Evolutionary conservation across 2,797 vertebrate species (phyloP).

Genomic region (Cyclura pinguis): DNA sequence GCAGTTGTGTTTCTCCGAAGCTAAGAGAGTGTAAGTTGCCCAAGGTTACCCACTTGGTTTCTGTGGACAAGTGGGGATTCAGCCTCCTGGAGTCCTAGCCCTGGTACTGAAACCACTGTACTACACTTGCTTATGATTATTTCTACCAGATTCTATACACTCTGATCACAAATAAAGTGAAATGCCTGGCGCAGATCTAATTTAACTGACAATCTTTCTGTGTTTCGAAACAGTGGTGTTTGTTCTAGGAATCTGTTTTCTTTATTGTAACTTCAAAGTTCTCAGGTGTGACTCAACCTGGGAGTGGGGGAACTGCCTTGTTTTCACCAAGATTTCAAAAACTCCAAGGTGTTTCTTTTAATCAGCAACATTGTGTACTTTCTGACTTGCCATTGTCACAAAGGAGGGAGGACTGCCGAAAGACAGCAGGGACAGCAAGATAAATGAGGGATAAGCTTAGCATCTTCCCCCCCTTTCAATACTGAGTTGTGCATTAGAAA

Average conservation of each 20-base stretch:
- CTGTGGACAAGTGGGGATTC: too few relatives aligned
- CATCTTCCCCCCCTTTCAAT: conserved; percentile 44
- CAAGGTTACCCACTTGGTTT: too few relatives aligned
- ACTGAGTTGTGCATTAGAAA: conserved; percentile 40
- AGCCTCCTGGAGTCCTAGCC: too few relatives aligned
- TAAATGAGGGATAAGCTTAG: conserved; percentile 51
- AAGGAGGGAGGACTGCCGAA: not conserved
- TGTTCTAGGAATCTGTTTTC: not conserved
- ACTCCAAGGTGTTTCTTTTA: conserved; percentile 2
- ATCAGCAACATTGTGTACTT: conserved; percentile 8
- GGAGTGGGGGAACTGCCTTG: not conserved
- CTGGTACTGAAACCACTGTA: too few relatives aligned
- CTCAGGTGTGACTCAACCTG: conserved; percentile 1
- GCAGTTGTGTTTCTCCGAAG: too few relatives aligned
- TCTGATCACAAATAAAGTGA: not conserved
- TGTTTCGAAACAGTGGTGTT: not conserved
- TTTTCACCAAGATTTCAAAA: conserved; percentile 30
- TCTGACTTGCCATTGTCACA: conserved; percentile 2
- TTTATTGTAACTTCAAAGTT: conserved; percentile 27
- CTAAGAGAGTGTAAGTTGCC: too few relatives aligned
- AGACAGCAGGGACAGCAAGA: conserved; percentile 26
- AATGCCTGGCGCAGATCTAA: not conserved
- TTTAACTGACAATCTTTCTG: not conserved
- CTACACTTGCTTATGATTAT: too few relatives aligned
- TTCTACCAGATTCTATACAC: not conserved